phyloP scores from a whole-genome alignment of 2,113 vertebrate species.

The Peucedramus taeniatus region DNA sequence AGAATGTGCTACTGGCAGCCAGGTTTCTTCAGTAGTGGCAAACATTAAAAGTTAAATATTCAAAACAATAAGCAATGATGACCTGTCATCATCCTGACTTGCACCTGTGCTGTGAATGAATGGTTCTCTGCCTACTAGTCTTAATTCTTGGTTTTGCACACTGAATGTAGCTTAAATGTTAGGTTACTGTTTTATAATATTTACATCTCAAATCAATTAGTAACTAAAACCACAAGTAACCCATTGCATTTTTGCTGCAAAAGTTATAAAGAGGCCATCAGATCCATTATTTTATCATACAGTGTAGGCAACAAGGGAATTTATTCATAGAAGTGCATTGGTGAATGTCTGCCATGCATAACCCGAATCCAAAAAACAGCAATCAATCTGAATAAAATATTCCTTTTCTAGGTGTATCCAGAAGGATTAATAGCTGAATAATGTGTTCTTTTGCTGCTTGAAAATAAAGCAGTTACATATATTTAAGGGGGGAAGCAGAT shows the following conservation, averaged over 20 bases:
- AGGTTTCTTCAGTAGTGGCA: conserved; percentile 1
- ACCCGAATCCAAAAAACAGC: not conserved
- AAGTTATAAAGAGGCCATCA: not conserved
- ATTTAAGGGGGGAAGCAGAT: not conserved
- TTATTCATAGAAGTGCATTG: not conserved
- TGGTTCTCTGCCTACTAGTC: not conserved
- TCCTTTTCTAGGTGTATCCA: not conserved
- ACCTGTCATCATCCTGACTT: not conserved
- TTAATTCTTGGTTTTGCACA: conserved; percentile 15
- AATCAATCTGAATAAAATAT: not conserved
- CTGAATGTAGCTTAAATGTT: not conserved
- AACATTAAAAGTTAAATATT: conserved; percentile 1
- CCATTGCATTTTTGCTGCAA: not conserved
- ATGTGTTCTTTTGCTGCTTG: not conserved
- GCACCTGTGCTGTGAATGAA: not conserved
- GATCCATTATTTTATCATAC: not conserved
- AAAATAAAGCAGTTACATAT: not conserved
- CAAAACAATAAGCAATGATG: not conserved
- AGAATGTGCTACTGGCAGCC: not conserved
- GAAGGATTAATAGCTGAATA: not conserved
- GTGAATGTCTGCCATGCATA: not conserved
- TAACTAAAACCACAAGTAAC: not conserved
- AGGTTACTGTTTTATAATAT: not conserved
- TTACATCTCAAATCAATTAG: not conserved
- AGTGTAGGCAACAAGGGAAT: not conserved